Evolutionary conservation across 1,140 invertebrate genomes (phyloP), one percentile per base, ranked within the genome.

Genomic region (Coelopa frigida): DNA sequence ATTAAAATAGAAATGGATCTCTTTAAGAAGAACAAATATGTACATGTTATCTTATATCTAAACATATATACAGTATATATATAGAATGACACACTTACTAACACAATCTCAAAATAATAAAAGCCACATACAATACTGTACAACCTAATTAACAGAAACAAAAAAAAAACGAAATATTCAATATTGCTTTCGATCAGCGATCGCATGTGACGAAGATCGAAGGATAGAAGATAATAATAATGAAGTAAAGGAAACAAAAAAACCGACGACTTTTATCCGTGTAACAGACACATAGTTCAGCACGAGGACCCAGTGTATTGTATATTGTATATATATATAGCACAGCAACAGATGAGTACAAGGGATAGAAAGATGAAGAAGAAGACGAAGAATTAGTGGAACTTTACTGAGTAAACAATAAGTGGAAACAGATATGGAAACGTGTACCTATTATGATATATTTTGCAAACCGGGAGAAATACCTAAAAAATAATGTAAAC

Each of bases 161-260:
- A n/a, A 20, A 20, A 42, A 42, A 42, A 29, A 42, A 29, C 23
- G 32, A 42, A 42, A 42, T 42, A 15, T 42, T 42, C 27, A 42
- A 42, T n/a, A n/a, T n/a, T n/a, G n/a, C n/a, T n/a, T n/a, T n/a
- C n/a, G n/a, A n/a, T n/a, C n/a, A n/a, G n/a, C n/a, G n/a, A n/a
- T n/a, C n/a, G n/a, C n/a, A n/a, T n/a, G n/a, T n/a, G n/a, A n/a
- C n/a, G n/a, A n/a, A n/a, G n/a, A n/a, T n/a, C n/a, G n/a, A n/a
- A n/a, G n/a, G n/a, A n/a, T n/a, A 29, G 17, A 42, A 42, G 24
- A 29, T 18, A 42, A 42, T 29, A 12, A n/a, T 20, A 29, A 42
- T 26, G 32, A 37, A 31, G 5, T 11, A 40, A 12, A 40, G 23
- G 38, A 42, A 17, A 42, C n/a, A 18, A 42, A 39, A 21, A 15